Conservation (phyloP, 2,888 invertebrate genomes). For the Cataglyphis altisquamis region DNA sequence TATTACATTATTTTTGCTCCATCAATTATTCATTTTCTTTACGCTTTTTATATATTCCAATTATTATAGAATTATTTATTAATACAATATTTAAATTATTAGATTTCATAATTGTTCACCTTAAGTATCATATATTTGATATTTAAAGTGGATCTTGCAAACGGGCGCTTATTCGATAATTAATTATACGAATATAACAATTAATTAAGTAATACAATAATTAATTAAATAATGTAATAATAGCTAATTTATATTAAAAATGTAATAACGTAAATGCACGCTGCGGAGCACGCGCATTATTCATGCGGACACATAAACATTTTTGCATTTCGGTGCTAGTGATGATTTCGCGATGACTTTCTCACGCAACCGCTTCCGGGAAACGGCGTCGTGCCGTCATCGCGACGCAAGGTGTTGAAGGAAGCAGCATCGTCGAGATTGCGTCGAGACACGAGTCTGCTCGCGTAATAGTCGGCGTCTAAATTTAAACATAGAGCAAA, state of each 20-base stretch:
- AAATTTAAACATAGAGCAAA: conserved; percentile 70
- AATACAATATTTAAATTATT: conserved; percentile 8
- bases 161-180: conserved; percentile 13
- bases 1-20: neutral
- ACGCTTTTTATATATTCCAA: neutral
- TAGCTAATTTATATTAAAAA: conserved; percentile 18
- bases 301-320: conserved; percentile 1
- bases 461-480: conserved; percentile 75
- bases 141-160: conserved; percentile 27
- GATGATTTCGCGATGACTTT: conserved; percentile 59
- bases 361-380: conserved; percentile 68
- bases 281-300: neutral
- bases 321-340: conserved; percentile 48
- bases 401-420: conserved; percentile 11
- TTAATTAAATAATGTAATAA: conserved; percentile 29
- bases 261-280: neutral
- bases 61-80: conserved; percentile 1
- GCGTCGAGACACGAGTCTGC: conserved; percentile 56
- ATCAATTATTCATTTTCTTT: neutral
- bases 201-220: conserved; percentile 16
- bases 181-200: conserved; percentile 17
- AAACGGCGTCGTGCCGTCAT: conserved; percentile 51
- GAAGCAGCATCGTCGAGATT: conserved; percentile 33
- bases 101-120: conserved; percentile 15
- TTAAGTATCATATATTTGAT: conserved; percentile 29